A percentile compares a stretch with the other conserved stretches of the same genome.
Evolutionary conservation across 2,113 vertebrate genomes (phyloP).

Genomic region (Microcebus tavaratra): DNA sequence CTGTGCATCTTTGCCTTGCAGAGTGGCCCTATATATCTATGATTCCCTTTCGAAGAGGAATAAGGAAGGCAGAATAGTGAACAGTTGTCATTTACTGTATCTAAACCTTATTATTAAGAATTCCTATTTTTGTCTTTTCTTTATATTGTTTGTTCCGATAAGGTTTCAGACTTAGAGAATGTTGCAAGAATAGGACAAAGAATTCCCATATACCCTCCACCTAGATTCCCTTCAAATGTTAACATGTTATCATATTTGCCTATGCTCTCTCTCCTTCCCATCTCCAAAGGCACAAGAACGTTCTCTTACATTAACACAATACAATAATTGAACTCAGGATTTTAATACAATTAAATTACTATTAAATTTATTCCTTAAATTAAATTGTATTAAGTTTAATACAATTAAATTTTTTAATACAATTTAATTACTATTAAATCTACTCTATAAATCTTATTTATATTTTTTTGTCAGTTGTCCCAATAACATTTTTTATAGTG

Average conservation of each 20-base stretch:
- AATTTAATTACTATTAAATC: not conserved
- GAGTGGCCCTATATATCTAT: not conserved
- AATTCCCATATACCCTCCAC: not conserved
- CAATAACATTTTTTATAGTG: not conserved
- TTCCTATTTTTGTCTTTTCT: not conserved
- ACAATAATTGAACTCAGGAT: not conserved
- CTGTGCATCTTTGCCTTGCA: not conserved
- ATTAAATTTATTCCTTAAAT: too few species aligned
- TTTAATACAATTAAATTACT: not conserved
- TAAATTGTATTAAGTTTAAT: too few species aligned
- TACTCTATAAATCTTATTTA: not conserved
- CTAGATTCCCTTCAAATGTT: not conserved
- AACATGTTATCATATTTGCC: not conserved
- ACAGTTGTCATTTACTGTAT: not conserved
- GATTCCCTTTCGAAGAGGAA: not conserved
- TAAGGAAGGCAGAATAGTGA: not conserved
- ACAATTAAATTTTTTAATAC: too few species aligned
- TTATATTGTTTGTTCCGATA: not conserved
- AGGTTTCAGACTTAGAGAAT: not conserved
- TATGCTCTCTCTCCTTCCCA: not conserved
- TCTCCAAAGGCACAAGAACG: not conserved
- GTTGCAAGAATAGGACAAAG: not conserved
- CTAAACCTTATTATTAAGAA: not conserved
- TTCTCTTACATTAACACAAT: not conserved
- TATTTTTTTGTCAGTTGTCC: not conserved